Percentiles rank a stretch among this genome's conserved stretches.
These are phyloP conservation scores for Petrocephalus microphthalmus DNA, from an alignment of 2,113 vertebrate species.

Conservation along the genomic window DNA sequence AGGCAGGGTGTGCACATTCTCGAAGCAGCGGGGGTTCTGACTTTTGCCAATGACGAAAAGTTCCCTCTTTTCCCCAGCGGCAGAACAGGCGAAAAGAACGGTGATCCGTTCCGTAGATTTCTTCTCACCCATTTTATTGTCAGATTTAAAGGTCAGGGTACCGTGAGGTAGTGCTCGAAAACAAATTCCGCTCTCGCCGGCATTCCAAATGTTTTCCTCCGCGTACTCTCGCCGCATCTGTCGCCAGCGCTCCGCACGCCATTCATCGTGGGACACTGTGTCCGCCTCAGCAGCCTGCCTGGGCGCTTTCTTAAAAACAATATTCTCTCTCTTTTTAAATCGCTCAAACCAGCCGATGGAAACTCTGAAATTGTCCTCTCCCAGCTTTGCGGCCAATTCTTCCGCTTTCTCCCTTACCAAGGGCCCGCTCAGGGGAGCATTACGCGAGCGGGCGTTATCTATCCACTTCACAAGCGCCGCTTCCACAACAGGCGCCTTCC, in stretches of 20 bases:
- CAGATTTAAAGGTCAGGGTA: neutral
- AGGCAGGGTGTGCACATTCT: neutral
- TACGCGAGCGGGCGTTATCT: neutral
- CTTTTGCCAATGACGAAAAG: neutral
- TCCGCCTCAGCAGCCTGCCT: neutral
- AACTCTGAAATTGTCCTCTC: neutral
- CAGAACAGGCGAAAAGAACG: neutral
- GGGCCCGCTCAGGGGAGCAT: neutral
- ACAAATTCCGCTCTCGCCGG: neutral
- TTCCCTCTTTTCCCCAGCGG: neutral
- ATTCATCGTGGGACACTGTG: neutral
- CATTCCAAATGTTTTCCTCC: neutral
- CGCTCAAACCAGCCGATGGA: neutral
- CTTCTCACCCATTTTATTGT: neutral
- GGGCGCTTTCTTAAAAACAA: constrained; percentile 16
- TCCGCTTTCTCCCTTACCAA: neutral
- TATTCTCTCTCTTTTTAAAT: constrained; percentile 8
- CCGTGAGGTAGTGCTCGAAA: neutral
- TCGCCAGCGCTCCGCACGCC: neutral
- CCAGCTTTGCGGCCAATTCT: neutral
- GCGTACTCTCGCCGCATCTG: neutral
- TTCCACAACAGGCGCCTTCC: constrained; percentile 11
- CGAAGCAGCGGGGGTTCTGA: neutral
- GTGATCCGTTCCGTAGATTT: neutral
- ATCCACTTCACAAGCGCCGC: constrained; percentile 12